Conservation (phyloP, 2,113 vertebrate species). For the Poeciliopsis occidentalis region DNA sequence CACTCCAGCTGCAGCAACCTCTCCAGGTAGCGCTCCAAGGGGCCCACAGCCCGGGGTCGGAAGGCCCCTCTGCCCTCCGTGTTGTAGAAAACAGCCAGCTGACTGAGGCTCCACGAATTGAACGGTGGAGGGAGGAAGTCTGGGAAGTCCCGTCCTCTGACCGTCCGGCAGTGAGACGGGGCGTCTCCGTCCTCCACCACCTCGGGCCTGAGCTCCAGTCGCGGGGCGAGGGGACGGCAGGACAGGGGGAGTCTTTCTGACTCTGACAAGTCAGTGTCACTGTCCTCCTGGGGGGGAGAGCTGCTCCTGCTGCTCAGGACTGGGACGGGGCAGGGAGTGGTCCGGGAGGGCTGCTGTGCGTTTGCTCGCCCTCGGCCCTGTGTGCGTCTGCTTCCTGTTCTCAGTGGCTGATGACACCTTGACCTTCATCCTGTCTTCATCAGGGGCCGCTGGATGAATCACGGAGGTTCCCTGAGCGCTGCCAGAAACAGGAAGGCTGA, state of each 20-base stretch:
- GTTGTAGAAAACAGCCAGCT: conserved; percentile 82
- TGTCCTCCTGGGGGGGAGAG: conserved; percentile 70
- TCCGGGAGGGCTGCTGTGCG: conserved; percentile 15
- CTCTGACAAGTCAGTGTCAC: conserved; percentile 90
- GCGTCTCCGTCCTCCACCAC: conserved; percentile 74
- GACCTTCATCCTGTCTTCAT: conserved; percentile 16
- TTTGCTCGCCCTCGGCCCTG: conserved; percentile 9
- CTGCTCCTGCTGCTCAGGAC: conserved; percentile 8
- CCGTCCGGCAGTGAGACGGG: conserved; percentile 20
- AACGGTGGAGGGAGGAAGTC: conserved; percentile 91
- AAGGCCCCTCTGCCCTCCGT: conserved; percentile 68
- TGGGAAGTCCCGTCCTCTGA: conserved; percentile 75
- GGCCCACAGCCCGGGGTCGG: conserved; percentile 66
- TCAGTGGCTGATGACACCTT: conserved; percentile 23
- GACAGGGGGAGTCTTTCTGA: conserved; percentile 81
- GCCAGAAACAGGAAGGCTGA: not conserved
- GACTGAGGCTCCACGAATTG: conserved; percentile 87
- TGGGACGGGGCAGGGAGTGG: conserved; percentile 6
- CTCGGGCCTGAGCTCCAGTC: conserved; percentile 87
- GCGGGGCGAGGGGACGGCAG: conserved; percentile 77
- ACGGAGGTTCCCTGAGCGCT: conserved; percentile 51
- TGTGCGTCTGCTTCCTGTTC: conserved; percentile 14
- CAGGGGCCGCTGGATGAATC: not conserved
- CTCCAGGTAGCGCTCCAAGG: conserved; percentile 84
- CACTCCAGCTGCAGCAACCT: conserved; percentile 89